Conservation (phyloP, 2,797 vertebrate species). For the Sibirionetta formosa region DNA sequence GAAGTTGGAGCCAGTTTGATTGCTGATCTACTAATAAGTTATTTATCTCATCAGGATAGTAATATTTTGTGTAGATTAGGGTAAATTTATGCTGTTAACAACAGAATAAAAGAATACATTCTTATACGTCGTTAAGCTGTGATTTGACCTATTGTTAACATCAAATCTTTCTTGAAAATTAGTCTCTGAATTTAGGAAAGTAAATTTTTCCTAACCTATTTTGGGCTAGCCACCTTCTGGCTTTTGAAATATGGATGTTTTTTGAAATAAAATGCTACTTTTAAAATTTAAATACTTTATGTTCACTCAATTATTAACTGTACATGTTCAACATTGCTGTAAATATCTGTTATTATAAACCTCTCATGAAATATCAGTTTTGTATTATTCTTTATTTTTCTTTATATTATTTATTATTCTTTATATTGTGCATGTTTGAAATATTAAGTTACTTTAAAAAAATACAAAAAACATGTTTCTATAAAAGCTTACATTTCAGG, state of each 20-base stretch:
- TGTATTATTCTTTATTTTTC: background rate
- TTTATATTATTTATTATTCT: background rate
- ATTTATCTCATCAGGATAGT: background rate
- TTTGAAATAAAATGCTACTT: background rate
- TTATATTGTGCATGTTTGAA: fast-evolving
- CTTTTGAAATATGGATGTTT: background rate
- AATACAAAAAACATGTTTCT: background rate
- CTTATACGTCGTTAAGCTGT: background rate
- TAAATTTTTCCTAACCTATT: background rate
- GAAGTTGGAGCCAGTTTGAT: background rate
- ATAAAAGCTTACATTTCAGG: background rate
- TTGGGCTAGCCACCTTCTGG: background rate
- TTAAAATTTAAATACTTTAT: background rate
- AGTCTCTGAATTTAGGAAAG: background rate
- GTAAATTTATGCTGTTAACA: background rate
- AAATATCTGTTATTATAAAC: background rate
- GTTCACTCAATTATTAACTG: background rate
- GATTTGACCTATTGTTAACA: background rate
- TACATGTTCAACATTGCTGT: background rate
- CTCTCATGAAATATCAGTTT: background rate
- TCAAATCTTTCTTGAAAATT: background rate
- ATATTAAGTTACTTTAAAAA: background rate
- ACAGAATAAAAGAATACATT: background rate
- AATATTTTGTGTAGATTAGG: background rate
- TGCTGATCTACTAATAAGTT: background rate